Percentiles rank a stretch among this genome's conserved stretches.
Conservation (phyloP, 2,888 invertebrate species). For the Drosophila fulvimacula region DNA sequence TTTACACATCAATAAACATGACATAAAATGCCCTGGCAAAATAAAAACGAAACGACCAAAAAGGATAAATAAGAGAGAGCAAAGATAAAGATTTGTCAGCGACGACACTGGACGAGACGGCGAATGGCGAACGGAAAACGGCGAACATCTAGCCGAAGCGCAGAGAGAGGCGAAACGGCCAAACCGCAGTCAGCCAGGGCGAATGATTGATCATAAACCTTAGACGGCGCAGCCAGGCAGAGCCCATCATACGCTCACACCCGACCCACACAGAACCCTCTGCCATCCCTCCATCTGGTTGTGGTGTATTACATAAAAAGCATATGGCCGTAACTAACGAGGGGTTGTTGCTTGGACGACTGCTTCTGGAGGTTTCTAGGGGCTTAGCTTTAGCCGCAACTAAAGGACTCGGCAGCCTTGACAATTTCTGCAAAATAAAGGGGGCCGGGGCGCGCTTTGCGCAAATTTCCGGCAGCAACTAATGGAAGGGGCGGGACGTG, state of each 20-base stretch:
- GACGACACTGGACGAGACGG: constrained; percentile 12
- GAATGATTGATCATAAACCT: constrained; percentile 76
- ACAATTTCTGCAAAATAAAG: constrained; percentile 56
- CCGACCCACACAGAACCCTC: constrained; percentile 3
- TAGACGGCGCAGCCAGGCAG: constrained; percentile 31
- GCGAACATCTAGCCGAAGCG: constrained; percentile 3
- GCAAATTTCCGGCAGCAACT: constrained; percentile 4
- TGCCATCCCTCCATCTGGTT: not conserved
- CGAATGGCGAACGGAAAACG: constrained; percentile 3
- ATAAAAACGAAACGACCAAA: constrained; percentile 73
- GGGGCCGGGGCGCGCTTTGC: not conserved
- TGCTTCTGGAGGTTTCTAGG: constrained; percentile 34
- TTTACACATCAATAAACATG: constrained; percentile 81
- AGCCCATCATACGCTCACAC: constrained; percentile 38
- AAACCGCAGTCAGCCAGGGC: constrained; percentile 71
- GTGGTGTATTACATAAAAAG: constrained; percentile 68
- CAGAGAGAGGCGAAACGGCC: constrained; percentile 21
- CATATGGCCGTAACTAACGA: constrained; percentile 79
- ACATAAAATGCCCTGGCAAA: constrained; percentile 70
- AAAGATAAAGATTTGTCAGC: constrained; percentile 73
- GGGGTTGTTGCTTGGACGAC: constrained; percentile 66
- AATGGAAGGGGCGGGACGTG: not conserved
- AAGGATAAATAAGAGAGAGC: constrained; percentile 75
- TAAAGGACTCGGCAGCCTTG: constrained; percentile 57
- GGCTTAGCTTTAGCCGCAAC: constrained; percentile 47